Conservation (phyloP, 2,113 vertebrate genomes). For the Pyrgilauda ruficollis region DNA sequence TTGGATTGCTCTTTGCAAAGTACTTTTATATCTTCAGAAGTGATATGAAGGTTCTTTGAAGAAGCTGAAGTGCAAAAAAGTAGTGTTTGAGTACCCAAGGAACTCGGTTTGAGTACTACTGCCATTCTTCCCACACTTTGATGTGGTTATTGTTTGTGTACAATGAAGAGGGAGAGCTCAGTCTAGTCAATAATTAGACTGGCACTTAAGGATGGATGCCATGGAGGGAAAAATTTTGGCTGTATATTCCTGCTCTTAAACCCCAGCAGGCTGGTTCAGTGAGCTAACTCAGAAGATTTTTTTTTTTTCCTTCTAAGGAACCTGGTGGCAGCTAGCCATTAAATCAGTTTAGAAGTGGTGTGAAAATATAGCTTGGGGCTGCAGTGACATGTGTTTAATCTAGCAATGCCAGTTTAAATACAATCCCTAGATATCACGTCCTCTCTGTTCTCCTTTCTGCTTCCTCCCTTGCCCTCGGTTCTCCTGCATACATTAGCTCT, state of each 20-base stretch:
- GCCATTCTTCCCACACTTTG: neutral
- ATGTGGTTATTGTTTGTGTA: neutral
- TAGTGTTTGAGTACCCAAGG: neutral
- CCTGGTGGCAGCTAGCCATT: slow-evolving; percentile 1
- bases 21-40: neutral
- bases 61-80: neutral
- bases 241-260: neutral
- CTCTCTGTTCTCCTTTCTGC: neutral
- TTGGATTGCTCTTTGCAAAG: neutral
- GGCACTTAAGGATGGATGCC: neutral
- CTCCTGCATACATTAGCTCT: fast-evolving
- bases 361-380: slow-evolving; percentile 20
- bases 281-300: neutral
- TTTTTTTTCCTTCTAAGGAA: neutral
- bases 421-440: neutral
- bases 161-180: neutral
- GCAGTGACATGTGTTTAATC: neutral
- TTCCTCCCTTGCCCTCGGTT: neutral
- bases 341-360: neutral
- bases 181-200: neutral
- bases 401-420: slow-evolving; percentile 15
- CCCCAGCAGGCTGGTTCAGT: neutral
- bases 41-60: neutral
- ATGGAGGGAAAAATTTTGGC: neutral
- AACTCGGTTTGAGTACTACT: neutral